Evolutionary conservation across 1,140 invertebrate genomes (phyloP).

Genomic region (Nylanderia fulva): DNA sequence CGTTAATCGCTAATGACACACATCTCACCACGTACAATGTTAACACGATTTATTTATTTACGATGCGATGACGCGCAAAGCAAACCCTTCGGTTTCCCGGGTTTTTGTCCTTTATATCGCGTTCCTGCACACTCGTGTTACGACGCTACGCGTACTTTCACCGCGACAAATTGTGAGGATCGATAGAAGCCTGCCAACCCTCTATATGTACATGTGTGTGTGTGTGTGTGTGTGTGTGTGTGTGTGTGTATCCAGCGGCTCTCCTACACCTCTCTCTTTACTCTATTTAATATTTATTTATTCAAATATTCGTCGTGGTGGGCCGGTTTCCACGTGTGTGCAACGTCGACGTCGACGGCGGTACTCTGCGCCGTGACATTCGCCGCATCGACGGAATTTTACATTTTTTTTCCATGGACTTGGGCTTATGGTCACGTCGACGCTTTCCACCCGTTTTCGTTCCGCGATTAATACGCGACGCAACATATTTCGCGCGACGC

Average conservation of each 20-base stretch:
- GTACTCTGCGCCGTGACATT: constrained; percentile 51
- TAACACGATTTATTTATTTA: background rate
- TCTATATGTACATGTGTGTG: too few relatives aligned
- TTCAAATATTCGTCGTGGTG: constrained; percentile 64
- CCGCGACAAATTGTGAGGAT: constrained; percentile 61
- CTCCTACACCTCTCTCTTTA: background rate
- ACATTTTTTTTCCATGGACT: constrained; percentile 47
- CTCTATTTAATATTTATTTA: constrained; percentile 67
- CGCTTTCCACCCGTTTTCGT: constrained; percentile 42
- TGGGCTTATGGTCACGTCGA: constrained; percentile 53
- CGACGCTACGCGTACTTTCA: constrained; percentile 34
- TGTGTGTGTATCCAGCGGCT: background rate
- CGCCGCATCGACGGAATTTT: constrained; percentile 56
- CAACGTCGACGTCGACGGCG: constrained; percentile 39
- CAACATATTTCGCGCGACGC: constrained; percentile 7
- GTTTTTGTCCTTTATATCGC: constrained; percentile 16
- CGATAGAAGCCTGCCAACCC: constrained; percentile 54
- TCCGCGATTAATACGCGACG: constrained; percentile 51
- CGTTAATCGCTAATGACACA: background rate
- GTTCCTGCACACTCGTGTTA: background rate
- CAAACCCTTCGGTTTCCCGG: background rate
- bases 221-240: constrained; percentile 13
- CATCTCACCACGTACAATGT: background rate
- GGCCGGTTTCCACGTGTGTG: constrained; percentile 55
- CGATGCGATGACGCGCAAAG: background rate